A percentile compares a stretch with the other conserved stretches of the same genome.
These are phyloP conservation scores for Synaphobranchus kaupii DNA, from an alignment of 2,797 vertebrate genomes.

Conservation along the genomic window DNA sequence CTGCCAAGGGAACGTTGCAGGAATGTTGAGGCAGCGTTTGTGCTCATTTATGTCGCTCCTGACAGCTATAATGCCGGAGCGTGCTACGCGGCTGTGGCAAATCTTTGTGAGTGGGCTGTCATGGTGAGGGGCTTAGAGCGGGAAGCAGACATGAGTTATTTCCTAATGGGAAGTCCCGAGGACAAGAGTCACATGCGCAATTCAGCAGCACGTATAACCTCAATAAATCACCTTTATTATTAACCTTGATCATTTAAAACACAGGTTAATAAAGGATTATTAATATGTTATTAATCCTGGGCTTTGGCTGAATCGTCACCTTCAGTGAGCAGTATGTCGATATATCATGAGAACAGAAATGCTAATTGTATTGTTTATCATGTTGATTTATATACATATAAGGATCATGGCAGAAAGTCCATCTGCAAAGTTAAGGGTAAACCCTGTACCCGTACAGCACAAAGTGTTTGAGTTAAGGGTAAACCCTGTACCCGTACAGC, in stretches of 20 bases:
- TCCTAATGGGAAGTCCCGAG: constrained; percentile 11
- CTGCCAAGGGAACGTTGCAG: neutral
- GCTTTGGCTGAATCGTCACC: neutral
- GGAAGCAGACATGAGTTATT: constrained; percentile 11
- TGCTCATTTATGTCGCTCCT: constrained; percentile 9
- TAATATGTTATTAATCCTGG: neutral
- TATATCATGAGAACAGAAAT: neutral
- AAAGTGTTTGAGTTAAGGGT: too few relatives aligned
- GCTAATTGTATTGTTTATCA: neutral
- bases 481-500: too few relatives aligned
- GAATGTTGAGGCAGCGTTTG: neutral
- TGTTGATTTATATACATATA: neutral
- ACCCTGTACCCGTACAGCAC: too few relatives aligned
- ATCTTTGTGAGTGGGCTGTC: constrained; percentile 20
- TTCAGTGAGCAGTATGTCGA: neutral
- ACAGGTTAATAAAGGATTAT: neutral
- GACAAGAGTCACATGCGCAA: constrained; percentile 1
- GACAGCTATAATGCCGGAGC: constrained; percentile 16
- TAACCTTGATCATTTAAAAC: constrained; percentile 22
- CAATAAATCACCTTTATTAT: constrained; percentile 21
- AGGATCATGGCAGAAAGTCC: too few relatives aligned
- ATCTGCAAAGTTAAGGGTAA: too few relatives aligned
- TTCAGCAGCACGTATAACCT: neutral
- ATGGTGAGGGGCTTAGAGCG: constrained; percentile 15
- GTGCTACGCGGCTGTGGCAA: constrained; percentile 14